Base-by-base conservation (phyloP, 1,140 invertebrate genomes). In the Thrips palmi region DNA sequence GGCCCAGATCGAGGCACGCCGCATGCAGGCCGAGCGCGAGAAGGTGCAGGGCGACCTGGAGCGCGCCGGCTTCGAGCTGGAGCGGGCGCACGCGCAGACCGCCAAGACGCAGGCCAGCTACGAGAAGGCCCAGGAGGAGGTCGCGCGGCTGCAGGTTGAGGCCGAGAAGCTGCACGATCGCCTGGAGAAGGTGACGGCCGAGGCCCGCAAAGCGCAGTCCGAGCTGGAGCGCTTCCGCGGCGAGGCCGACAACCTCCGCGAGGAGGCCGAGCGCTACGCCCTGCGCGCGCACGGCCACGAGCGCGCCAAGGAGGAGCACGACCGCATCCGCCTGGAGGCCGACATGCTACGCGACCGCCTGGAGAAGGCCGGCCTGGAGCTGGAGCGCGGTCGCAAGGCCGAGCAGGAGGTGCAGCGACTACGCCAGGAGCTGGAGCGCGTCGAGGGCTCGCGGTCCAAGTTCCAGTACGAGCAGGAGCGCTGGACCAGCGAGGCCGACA, bases 101-200 rank as follows among this genome's bases (percentile, higher is more conserved):
- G 73, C 68, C 40, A 89, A 91, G 59, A 71, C 77, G 1, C 81
- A 83, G 51, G 73, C 72, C 4, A 73, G 71, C 8, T 76, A 85
- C 37, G 85, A 89, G 49, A 88, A 88, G 48, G 74, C 76, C 38
- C 84, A 89, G 52, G 85, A 89, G 54, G 86, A 92, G 57, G 67
- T 85, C 30, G 75, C 80, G 0, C 65, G 83, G 48, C 70, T 86
- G 49, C 79, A 84, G 51, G 67, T 85, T 18, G 87, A 91, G 56
- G 62, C 87, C 10, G 86, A 91, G 52, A 89, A 87, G 53, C 74
- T 86, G 62, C 81, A 84, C 46, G 86, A 89, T 47, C 85, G 87
- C 49, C 77, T 86, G 47, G 85, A 91, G 44, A 77, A 84, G 52
- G 68, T 75, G 33, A 78, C 85, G 45, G 61, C 70, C 3, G 86